A percentile compares a stretch with the other conserved stretches of the same genome.
phyloP scores from a whole-genome alignment of 2,113 vertebrate genomes.

The Nanorana parkeri region DNA sequence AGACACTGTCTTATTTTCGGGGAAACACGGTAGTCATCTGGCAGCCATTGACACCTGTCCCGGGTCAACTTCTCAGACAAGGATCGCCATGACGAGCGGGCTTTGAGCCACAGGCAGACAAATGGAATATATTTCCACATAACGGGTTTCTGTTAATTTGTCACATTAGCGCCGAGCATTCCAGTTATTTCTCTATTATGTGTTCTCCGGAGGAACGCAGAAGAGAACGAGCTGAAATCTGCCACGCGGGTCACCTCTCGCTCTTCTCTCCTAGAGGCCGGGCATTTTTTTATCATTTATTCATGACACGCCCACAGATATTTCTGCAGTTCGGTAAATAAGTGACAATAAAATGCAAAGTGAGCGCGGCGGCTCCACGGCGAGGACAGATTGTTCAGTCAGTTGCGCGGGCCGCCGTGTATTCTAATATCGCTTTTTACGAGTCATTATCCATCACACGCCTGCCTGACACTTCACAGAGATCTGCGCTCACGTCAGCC shows the following conservation, averaged over 20 bases:
- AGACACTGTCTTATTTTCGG: too few species aligned
- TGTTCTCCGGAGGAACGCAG: too few species aligned
- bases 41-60: too few species aligned
- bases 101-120: too few species aligned
- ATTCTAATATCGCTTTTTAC: slow-evolving; percentile 28
- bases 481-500: not conserved
- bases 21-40: too few species aligned
- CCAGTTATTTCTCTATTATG: too few species aligned
- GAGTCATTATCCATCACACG: slow-evolving; percentile 25
- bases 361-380: not conserved
- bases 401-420: not conserved
- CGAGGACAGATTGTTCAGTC: not conserved
- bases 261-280: not conserved
- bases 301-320: not conserved
- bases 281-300: not conserved
- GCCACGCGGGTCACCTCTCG: not conserved
- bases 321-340: slow-evolving; percentile 1
- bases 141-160: too few species aligned
- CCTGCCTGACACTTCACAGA: slow-evolving; percentile 1
- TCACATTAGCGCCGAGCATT: too few species aligned
- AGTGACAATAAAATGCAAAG: slow-evolving; percentile 13
- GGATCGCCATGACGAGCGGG: too few species aligned
- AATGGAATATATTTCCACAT: too few species aligned
- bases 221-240: not conserved
- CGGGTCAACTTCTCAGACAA: too few species aligned